Evolutionary conservation across 1,140 invertebrate species (phyloP).

Genomic region (Drosophila kikkawai): DNA sequence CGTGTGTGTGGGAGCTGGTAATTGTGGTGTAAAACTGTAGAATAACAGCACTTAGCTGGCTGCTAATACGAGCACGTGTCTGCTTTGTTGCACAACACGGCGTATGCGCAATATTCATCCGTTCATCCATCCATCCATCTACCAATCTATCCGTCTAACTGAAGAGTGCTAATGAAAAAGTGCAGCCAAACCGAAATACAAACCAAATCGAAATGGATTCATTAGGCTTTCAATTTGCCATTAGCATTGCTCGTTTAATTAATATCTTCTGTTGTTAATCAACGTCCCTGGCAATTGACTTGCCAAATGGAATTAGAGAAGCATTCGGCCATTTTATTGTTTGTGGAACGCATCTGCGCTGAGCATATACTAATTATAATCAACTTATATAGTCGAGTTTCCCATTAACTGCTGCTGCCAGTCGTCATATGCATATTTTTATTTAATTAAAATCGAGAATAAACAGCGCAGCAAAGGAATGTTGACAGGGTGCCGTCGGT

Average conservation of each 20-base stretch:
- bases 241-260: constrained; percentile 29
- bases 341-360: constrained; percentile 2
- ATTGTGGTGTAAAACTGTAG: constrained; percentile 80
- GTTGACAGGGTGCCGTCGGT: constrained; percentile 39
- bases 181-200: constrained; percentile 12
- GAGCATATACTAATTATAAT: constrained; percentile 47
- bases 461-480: constrained; percentile 61
- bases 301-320: constrained; percentile 25
- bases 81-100: constrained; percentile 52
- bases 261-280: constrained; percentile 38
- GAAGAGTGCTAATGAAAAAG: constrained; percentile 17
- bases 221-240: constrained; percentile 44
- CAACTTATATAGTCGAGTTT: constrained; percentile 53
- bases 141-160: not conserved
- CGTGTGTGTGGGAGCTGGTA: constrained; percentile 56
- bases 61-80: constrained; percentile 76
- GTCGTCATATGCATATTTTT: constrained; percentile 66
- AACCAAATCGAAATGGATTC: constrained; percentile 13
- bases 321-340: constrained; percentile 10
- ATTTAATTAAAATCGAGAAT: constrained; percentile 77
- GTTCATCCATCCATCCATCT: not conserved
- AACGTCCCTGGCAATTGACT: constrained; percentile 16
- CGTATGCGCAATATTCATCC: constrained; percentile 35
- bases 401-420: constrained; percentile 40
- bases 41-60: constrained; percentile 79